Base-by-base conservation (phyloP, 2,888 invertebrate genomes). In the Harpalus rufipes region DNA sequence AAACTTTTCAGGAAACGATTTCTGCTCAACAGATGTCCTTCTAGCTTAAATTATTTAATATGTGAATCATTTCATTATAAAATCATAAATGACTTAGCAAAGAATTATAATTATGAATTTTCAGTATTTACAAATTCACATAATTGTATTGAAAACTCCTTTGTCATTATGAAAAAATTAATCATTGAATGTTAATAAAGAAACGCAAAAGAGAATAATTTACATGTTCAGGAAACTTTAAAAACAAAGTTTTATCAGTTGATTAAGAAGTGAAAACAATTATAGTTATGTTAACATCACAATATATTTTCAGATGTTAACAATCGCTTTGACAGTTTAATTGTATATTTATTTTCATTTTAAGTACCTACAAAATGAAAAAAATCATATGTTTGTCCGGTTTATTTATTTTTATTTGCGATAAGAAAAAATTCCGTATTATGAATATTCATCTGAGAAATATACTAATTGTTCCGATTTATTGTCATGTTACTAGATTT, bases 61-160 rank as follows among this genome's bases (percentile, higher is more conserved):
- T 32, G 32, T 32, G 32, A 32, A 32, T 51, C 44, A 51, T 51
- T 32, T 51, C 44, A 51, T 51, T 51, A 12, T 10, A 51, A 32
- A 51, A 10, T 51, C 44, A 51, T 32, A 61, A 18, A 61, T 61
- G 59, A 61, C 59, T 16, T 16, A 18, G 59, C 59, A 16, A 16
- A 16, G 8, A 18, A 16, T 18, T 59, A n/a, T 6, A 14, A 16
- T 59, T 16, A 61, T 18, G 14, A 61, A 61, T 61, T 18, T 59
- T 61, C 18, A 8, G 3, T 16, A 61, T 61, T 61, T 16, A 16
- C 32, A 12, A 14, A 14, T 56, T 56, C 56, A 12, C 56, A 56
- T 56, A 18, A 61, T 61, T 61, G 59, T 61, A 16, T 61, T 61
- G 14, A 61, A 61, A 61, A 61, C 14, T 61, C 59, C 56, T 56